Evolutionary conservation across 1,140 invertebrate genomes (phyloP).

Genomic region (Manduca sexta): DNA sequence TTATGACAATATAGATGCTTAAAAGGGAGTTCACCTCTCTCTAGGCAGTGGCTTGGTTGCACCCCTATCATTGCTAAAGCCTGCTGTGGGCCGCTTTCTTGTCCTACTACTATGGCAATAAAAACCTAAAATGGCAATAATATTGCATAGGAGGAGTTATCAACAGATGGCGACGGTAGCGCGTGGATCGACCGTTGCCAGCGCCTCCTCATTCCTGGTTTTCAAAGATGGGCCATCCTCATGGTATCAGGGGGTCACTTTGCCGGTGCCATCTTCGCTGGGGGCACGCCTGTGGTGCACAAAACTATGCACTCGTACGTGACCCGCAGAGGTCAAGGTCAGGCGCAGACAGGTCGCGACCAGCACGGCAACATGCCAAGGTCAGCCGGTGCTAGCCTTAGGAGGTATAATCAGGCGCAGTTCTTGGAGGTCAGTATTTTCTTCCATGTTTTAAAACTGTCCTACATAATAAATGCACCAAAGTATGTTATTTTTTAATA

Average conservation of each 20-base stretch:
- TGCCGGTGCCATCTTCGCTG: conserved; percentile 87
- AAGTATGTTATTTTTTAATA: too few relatives aligned
- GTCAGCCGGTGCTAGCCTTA: conserved; percentile 86
- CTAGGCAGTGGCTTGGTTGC: too few relatives aligned
- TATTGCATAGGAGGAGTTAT: conserved; percentile 63
- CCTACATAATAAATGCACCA: neutral
- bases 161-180: conserved; percentile 62
- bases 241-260: conserved; percentile 92
- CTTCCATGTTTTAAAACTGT: too few relatives aligned
- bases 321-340: conserved; percentile 87
- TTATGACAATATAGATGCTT: too few relatives aligned
- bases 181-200: conserved; percentile 57
- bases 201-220: conserved; percentile 37
- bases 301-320: conserved; percentile 94
- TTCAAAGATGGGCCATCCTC: conserved; percentile 82
- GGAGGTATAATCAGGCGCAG: conserved; percentile 85
- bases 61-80: too few relatives aligned
- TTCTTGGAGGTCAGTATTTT: conserved; percentile 78
- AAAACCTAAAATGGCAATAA: too few relatives aligned
- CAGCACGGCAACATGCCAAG: conserved; percentile 79
- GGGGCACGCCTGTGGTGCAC: conserved; percentile 74
- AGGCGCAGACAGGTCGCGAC: conserved; percentile 82
- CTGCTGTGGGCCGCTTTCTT: too few relatives aligned
- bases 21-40: too few relatives aligned
- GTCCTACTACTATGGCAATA: too few relatives aligned